Conservation (phyloP, 2,113 vertebrate genomes). For the Ondatra zibethicus region DNA sequence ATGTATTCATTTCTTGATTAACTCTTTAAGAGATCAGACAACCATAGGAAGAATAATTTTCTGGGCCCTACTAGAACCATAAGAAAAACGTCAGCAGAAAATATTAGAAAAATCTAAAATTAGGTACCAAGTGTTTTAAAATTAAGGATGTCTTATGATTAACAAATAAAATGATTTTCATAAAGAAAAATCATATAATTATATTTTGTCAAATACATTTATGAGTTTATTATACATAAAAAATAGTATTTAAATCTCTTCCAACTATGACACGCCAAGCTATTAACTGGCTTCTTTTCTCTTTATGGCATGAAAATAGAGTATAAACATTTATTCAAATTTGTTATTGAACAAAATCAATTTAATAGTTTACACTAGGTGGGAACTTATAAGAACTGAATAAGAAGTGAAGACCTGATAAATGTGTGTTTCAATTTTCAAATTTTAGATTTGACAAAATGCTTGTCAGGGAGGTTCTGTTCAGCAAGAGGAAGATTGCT, state of each 20-base stretch:
- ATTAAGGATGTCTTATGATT: background rate
- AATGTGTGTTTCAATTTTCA: constrained; percentile 22
- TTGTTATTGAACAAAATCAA: background rate
- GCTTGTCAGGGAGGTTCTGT: background rate
- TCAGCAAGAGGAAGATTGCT: background rate
- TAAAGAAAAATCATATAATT: background rate
- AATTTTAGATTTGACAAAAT: constrained; percentile 11
- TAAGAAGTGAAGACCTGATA: background rate
- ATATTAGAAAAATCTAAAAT: constrained; percentile 7
- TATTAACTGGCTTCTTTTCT: background rate
- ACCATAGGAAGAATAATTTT: background rate
- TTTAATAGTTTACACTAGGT: constrained; percentile 1
- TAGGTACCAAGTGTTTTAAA: background rate
- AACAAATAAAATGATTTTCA: constrained; percentile 20
- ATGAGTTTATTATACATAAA: background rate
- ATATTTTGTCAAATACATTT: background rate
- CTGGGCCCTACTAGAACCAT: background rate
- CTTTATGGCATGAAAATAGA: background rate
- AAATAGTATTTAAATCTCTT: background rate
- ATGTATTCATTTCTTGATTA: constrained; percentile 56
- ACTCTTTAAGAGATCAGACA: constrained; percentile 35
- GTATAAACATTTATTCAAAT: constrained; percentile 7
- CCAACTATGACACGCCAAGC: background rate
- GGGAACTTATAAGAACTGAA: background rate
- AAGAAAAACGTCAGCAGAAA: background rate